phyloP scores from a whole-genome alignment of 2,113 vertebrate genomes.

The pig (Sus scrofa) region DNA sequence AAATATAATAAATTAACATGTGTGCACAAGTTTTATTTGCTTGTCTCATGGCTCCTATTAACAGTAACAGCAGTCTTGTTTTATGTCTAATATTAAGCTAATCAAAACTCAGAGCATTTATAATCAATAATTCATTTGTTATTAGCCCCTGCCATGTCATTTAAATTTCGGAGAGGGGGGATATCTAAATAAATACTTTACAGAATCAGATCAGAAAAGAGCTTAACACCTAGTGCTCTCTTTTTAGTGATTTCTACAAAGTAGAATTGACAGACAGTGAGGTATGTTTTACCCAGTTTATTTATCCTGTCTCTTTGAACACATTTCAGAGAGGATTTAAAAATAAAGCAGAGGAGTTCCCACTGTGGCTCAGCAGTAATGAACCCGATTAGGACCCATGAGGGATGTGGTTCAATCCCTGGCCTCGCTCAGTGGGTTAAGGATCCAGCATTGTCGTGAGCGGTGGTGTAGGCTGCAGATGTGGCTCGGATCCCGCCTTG shows the following conservation, averaged over 20 bases:
- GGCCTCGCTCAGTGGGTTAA: too few species aligned
- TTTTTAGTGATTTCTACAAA: not conserved
- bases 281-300: not conserved
- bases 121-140: conserved; percentile 4
- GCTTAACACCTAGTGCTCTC: not conserved
- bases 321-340: not conserved
- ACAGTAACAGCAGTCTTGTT: not conserved
- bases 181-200: not conserved
- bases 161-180: not conserved
- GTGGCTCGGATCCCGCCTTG: too few species aligned
- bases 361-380: too few species aligned
- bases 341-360: not conserved
- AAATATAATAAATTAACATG: not conserved
- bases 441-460: too few species aligned
- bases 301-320: not conserved
- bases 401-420: too few species aligned
- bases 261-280: not conserved
- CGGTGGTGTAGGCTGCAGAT: too few species aligned
- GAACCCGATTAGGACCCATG: too few species aligned
- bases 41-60: not conserved
- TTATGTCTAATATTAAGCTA: not conserved
- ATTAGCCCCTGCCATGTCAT: not conserved
- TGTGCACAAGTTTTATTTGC: not conserved
- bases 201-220: not conserved
- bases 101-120: not conserved